Base-by-base conservation (phyloP, 2,113 vertebrate genomes). In the Oryzias curvinotus region DNA sequence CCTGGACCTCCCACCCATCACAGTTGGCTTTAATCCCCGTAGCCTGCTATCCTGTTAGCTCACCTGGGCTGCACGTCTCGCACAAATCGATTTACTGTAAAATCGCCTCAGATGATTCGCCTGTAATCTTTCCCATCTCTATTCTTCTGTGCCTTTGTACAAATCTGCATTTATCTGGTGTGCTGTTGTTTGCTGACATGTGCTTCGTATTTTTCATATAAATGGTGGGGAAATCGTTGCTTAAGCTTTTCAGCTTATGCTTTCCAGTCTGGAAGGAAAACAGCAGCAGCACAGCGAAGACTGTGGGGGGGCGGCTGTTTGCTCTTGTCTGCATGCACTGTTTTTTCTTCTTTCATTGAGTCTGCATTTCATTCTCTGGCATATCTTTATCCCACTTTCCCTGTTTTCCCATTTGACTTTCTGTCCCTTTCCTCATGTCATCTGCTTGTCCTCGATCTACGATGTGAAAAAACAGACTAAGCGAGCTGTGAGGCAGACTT, bases 401-500 rank as follows among this genome's bases (percentile, higher is more conserved):
- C 36, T 66, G 63, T 73, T 45, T 36, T 57, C 53, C 42, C 66
- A 65, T 55, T 71, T 47, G 42, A 75, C 59, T 77, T 75, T 81
- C 62, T 62, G 65, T 72, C 66, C 21, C 62, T 56, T 57, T 79
- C 59, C 65, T 85, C 62, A 28, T 65, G 59, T 89, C 79, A 75
- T 73, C 74, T 68, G 48, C 49, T 65, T 79, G 56, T 65, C 46
- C 25, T 52, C 54, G 60, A 85, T 73, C 60, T 68, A 56, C 17
- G 50, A 71, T 52, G 46, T 49, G 5, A 54, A 66, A 63, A 48
- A 72, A 57, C 57, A 62, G 45, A 42, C 55, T 8, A 73, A 63
- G 64, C 81, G 69, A 78, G 73, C 71, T 82, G 78, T 77, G 75
- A 73, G 2, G 57, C 56, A 70, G 78, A 80, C 75, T 77, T 78